Evolutionary conservation across 2,888 invertebrate genomes (phyloP).

Genomic region (Sthenelais limicola): DNA sequence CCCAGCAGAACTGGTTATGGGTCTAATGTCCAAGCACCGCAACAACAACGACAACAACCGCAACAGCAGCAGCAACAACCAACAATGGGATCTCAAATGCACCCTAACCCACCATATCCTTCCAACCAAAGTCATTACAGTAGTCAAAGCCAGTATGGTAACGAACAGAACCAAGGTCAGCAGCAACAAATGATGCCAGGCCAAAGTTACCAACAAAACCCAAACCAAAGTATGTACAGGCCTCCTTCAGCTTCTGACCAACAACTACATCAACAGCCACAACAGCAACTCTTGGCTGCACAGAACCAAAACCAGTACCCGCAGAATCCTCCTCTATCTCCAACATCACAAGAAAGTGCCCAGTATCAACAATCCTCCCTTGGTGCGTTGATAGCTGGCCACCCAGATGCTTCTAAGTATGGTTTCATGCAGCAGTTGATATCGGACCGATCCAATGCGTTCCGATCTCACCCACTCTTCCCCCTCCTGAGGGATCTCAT

Average conservation of each 20-base stretch:
- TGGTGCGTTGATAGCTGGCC: background rate
- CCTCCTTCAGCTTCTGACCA: background rate
- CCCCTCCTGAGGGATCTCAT: constrained; percentile 70
- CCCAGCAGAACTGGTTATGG: no score
- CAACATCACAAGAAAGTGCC: background rate
- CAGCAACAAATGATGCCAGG: constrained; percentile 18
- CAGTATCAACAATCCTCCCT: background rate
- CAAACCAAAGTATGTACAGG: background rate
- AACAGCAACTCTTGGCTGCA: background rate
- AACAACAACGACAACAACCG: background rate
- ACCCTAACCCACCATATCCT: background rate
- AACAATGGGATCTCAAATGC: background rate
- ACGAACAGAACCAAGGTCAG: constrained; percentile 2
- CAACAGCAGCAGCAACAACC: background rate
- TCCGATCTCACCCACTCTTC: constrained; percentile 70
- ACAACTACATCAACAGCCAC: background rate
- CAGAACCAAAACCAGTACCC: background rate
- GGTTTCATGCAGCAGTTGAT: constrained; percentile 69
- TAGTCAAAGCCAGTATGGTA: background rate
- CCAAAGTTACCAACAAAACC: constrained; percentile 11
- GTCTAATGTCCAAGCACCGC: background rate
- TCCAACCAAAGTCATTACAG: constrained; percentile 13
- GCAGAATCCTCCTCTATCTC: background rate
- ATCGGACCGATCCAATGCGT: constrained; percentile 67
- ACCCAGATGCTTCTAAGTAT: constrained; percentile 6